A percentile compares a stretch with the other conserved stretches of the same genome.
phyloP scores from a whole-genome alignment of 2,113 vertebrate species.

The Galeopterus variegatus region DNA sequence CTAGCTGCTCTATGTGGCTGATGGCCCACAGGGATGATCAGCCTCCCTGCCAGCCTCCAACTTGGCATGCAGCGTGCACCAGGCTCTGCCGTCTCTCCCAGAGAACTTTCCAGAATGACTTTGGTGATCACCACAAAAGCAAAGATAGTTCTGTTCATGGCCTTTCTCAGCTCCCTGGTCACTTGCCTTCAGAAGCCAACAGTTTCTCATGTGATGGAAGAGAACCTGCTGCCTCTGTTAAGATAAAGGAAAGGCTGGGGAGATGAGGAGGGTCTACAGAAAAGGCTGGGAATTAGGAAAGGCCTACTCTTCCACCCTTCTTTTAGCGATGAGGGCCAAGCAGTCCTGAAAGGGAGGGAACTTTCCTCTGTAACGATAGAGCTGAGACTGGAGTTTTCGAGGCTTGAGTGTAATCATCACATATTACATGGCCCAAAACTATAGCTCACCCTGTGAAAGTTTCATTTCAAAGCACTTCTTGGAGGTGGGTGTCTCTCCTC shows the following conservation, averaged over 20 bases:
- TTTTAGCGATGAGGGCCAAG: neutral
- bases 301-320: neutral
- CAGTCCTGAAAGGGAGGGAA: neutral
- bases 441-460: accelerated
- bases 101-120: slow-evolving; percentile 32
- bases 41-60: neutral
- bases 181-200: neutral
- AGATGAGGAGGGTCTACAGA: neutral
- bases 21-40: neutral
- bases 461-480: neutral
- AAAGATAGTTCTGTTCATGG: neutral
- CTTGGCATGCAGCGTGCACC: neutral
- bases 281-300: neutral
- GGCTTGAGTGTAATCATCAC: no score
- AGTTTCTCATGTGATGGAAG: neutral
- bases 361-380: neutral
- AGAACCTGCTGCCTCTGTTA: neutral
- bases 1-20: neutral
- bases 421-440: neutral
- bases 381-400: neutral
- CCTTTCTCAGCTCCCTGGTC: neutral
- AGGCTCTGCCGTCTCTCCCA: neutral
- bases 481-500: neutral
- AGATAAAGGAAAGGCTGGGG: neutral
- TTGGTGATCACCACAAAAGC: neutral